A percentile compares a stretch with the other conserved stretches of the same genome.
These are phyloP conservation scores for Philantomba maxwellii DNA, from an alignment of 2,113 vertebrate genomes.

Conservation along the genomic window DNA sequence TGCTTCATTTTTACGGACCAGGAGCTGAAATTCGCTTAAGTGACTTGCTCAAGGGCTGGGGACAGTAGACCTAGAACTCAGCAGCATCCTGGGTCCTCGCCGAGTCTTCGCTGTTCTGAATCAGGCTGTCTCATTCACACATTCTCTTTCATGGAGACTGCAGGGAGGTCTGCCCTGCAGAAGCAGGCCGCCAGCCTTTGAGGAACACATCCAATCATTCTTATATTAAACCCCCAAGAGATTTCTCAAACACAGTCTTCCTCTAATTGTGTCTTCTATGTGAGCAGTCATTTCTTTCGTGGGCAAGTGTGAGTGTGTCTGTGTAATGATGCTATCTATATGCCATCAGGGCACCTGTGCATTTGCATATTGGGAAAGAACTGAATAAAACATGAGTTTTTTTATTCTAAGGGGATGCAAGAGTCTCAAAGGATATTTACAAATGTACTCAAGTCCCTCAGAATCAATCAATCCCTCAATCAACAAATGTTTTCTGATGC, in stretches of 20 bases:
- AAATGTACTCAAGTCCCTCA: constrained; percentile 59
- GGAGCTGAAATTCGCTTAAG: background rate
- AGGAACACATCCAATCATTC: background rate
- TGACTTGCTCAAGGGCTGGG: background rate
- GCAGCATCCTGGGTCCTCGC: background rate
- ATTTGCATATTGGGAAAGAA: constrained; percentile 66
- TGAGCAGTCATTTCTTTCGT: constrained; percentile 57
- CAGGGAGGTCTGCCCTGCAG: background rate
- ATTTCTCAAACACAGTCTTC: constrained; percentile 44
- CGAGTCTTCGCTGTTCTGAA: background rate
- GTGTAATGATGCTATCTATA: constrained; percentile 65
- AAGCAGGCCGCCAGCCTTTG: background rate
- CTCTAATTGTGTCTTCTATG: constrained; percentile 48
- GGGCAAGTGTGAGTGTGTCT: constrained; percentile 8
- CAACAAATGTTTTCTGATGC: constrained; percentile 61
- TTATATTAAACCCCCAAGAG: background rate
- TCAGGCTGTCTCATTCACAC: background rate
- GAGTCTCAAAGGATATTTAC: constrained; percentile 65
- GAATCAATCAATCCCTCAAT: constrained; percentile 64
- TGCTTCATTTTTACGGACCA: background rate
- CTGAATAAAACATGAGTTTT: constrained; percentile 70
- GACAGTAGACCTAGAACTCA: background rate
- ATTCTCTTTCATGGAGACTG: background rate
- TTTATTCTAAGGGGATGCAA: constrained; percentile 62
- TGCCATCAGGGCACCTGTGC: constrained; percentile 61